Evolutionary conservation across 1,140 invertebrate genomes (phyloP).

Genomic region (Luehdorfia chinensis): DNA sequence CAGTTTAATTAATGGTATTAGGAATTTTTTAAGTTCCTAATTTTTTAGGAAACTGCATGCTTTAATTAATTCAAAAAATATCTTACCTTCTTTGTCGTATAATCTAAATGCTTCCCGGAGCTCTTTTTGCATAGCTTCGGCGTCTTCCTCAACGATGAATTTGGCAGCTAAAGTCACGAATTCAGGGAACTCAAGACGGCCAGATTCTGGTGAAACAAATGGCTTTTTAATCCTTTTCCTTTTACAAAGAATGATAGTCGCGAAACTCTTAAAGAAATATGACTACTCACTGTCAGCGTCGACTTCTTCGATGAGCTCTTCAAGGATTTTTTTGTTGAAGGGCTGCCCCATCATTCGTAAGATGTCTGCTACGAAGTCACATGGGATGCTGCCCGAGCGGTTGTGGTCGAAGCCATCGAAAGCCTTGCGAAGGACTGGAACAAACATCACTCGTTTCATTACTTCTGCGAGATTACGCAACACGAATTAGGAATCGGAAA

Average conservation of each 20-base stretch:
- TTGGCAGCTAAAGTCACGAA: slow-evolving; percentile 95
- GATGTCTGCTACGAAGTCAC: slow-evolving; percentile 96
- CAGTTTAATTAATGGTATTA: too few relatives aligned
- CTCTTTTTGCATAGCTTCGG: slow-evolving; percentile 94
- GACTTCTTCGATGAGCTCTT: slow-evolving; percentile 96
- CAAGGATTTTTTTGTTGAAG: slow-evolving; percentile 96
- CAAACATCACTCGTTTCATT: slow-evolving; percentile 39
- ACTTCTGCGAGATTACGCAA: slow-evolving; percentile 30
- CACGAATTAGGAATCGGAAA: slow-evolving; percentile 1
- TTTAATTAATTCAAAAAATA: too few relatives aligned
- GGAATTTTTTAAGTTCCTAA: too few relatives aligned
- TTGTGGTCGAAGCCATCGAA: slow-evolving; percentile 98
- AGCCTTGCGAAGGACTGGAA: slow-evolving; percentile 92
- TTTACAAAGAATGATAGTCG: not conserved
- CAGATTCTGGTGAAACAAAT: slow-evolving; percentile 84
- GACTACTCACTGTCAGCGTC: slow-evolving; percentile 93
- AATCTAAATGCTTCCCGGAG: slow-evolving; percentile 94
- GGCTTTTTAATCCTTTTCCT: not conserved
- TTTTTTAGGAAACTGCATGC: too few relatives aligned
- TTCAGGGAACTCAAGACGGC: slow-evolving; percentile 95
- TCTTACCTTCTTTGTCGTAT: slow-evolving; percentile 89
- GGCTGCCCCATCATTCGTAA: slow-evolving; percentile 96
- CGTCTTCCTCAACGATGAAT: slow-evolving; percentile 97
- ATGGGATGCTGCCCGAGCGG: slow-evolving; percentile 94
- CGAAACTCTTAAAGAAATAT: slow-evolving; percentile 9